Evolutionary conservation across 2,113 vertebrate species (phyloP).

Genomic region (Colossoma macropomum): DNA sequence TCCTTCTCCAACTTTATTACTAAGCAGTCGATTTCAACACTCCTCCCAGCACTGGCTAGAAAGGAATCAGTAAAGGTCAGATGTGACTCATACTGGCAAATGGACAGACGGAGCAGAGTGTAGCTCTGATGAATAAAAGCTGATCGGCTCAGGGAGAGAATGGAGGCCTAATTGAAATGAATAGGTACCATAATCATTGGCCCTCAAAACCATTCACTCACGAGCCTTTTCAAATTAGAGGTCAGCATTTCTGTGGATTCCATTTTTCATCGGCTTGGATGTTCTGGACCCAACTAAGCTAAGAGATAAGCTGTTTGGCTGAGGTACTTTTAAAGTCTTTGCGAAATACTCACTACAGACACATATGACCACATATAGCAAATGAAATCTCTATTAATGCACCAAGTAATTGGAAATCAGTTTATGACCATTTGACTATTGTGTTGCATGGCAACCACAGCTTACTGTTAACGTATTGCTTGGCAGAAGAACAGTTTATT

Average conservation of each 20-base stretch:
- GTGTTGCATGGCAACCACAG: too few relatives aligned
- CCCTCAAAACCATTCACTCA: slow-evolving; percentile 29
- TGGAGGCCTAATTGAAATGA: slow-evolving; percentile 14
- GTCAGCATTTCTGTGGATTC: neutral
- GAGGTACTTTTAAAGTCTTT: too few relatives aligned
- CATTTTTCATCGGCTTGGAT: neutral
- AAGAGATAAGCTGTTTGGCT: neutral
- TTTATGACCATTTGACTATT: too few relatives aligned
- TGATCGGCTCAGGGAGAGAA: slow-evolving; percentile 17
- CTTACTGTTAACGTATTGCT: too few relatives aligned
- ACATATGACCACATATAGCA: too few relatives aligned
- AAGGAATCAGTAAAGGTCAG: slow-evolving; percentile 9
- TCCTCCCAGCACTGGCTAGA: neutral
- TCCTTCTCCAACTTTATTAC: neutral
- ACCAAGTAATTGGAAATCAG: too few relatives aligned
- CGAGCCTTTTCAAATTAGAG: slow-evolving; percentile 22
- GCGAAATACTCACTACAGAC: too few relatives aligned
- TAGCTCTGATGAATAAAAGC: slow-evolving; percentile 13
- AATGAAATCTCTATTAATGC: too few relatives aligned
- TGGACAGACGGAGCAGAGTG: neutral
- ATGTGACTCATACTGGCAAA: slow-evolving; percentile 19
- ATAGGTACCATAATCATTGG: slow-evolving; percentile 36
- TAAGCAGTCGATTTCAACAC: neutral
- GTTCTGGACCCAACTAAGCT: neutral
- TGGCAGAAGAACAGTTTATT: too few relatives aligned